Evolutionary conservation across 2,888 invertebrate genomes (phyloP).

Genomic region (Acanthacorydalis orientalis): DNA sequence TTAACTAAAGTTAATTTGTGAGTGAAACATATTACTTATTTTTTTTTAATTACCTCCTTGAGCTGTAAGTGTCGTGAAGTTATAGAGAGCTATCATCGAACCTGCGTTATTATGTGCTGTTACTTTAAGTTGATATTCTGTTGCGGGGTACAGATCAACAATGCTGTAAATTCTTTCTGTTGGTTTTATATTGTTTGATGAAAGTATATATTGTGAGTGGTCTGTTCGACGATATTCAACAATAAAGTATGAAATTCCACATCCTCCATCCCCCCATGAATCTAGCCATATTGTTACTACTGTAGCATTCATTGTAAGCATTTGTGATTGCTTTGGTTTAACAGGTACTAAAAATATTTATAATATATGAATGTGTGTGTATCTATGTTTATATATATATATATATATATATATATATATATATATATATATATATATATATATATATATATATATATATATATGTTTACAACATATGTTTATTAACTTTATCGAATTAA

Average conservation of each 20-base stretch:
- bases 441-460: no score
- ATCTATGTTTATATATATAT: no score
- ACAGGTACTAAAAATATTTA: conserved; percentile 41
- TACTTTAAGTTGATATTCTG: conserved; percentile 55
- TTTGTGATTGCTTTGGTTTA: conserved; percentile 62
- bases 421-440: no score
- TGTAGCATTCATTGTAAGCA: conserved; percentile 71
- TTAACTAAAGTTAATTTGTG: background rate
- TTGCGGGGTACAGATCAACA: conserved; percentile 56
- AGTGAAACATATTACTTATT: background rate
- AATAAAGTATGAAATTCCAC: conserved; percentile 71
- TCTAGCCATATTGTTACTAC: conserved; percentile 75
- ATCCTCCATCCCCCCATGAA: conserved; percentile 80
- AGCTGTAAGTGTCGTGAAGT: conserved; percentile 65
- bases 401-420: no score
- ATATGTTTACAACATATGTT: background rate
- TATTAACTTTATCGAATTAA: background rate
- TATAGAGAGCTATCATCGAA: conserved; percentile 64
- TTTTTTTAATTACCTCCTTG: conserved; percentile 45
- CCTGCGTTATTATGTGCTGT: conserved; percentile 80
- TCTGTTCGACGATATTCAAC: conserved; percentile 57
- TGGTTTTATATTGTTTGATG: conserved; percentile 67
- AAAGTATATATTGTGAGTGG: conserved; percentile 56
- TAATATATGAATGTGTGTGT: no score
- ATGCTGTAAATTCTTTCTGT: conserved; percentile 70